Conservation (phyloP, 2,113 vertebrate genomes). For the Uria aalge region DNA sequence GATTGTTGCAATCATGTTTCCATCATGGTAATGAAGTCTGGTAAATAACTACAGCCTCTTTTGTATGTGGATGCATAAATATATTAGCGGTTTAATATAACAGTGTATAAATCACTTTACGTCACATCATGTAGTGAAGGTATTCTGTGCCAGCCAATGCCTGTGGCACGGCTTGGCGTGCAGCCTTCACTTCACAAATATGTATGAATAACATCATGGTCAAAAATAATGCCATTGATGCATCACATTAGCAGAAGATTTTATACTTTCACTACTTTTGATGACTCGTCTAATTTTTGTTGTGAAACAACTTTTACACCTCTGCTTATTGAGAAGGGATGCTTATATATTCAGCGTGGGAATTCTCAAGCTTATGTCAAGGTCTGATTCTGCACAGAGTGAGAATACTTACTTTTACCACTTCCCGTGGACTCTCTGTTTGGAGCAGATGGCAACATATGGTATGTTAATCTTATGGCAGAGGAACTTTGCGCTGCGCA, state of each 20-base stretch:
- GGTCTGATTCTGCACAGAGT: background rate
- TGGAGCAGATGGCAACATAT: background rate
- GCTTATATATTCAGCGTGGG: background rate
- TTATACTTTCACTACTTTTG: background rate
- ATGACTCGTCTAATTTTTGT: background rate
- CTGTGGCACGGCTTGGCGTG: background rate
- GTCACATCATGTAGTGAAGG: background rate
- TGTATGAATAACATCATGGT: background rate
- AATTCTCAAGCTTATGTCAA: background rate
- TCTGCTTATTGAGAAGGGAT: background rate
- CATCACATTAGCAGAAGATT: background rate
- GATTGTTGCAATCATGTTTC: background rate
- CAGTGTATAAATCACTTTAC: background rate
- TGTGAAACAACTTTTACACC: background rate
- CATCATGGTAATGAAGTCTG: background rate
- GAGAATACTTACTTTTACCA: background rate
- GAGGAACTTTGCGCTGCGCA: background rate
- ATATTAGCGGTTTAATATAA: background rate
- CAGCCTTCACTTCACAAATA: background rate
- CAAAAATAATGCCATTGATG: background rate
- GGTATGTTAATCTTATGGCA: background rate
- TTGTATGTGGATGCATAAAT: background rate
- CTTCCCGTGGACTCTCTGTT: background rate
- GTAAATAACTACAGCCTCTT: background rate
- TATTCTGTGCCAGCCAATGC: background rate